Evolutionary conservation across 2,113 vertebrate genomes (phyloP).

Genomic region (Chrysemys picta): DNA sequence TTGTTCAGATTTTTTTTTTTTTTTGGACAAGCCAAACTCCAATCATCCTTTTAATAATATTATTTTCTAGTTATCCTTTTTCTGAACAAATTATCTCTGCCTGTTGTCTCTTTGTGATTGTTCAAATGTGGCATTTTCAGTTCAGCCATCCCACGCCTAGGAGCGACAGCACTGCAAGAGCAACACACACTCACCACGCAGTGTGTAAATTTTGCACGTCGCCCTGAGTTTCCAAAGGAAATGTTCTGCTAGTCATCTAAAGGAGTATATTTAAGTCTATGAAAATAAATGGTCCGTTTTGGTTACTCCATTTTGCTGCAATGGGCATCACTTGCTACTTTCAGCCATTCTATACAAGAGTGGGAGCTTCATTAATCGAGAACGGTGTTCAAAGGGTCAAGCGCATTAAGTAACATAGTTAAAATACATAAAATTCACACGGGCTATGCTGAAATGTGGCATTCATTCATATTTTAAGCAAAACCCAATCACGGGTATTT

Average conservation of each 20-base stretch:
- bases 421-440: rapidly evolving
- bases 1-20: neutral
- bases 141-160: neutral
- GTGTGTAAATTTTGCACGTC: neutral
- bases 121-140: neutral
- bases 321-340: slow-evolving; percentile 44
- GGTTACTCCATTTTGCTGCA: slow-evolving; percentile 38
- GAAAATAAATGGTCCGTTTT: slow-evolving; percentile 22
- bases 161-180: neutral
- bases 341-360: neutral
- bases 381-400: slow-evolving; percentile 40
- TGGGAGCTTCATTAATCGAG: slow-evolving; percentile 38
- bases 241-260: neutral
- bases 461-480: neutral
- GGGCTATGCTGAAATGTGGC: neutral
- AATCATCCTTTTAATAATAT: neutral
- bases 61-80: neutral
- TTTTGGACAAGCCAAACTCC: neutral
- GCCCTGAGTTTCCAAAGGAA: neutral
- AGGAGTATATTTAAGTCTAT: neutral
- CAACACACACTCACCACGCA: neutral
- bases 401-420: neutral
- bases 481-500: rapidly evolving
- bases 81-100: neutral
- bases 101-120: neutral